Percentiles rank a stretch among this genome's conserved stretches.
These are phyloP conservation scores for Channallabes apus DNA, from an alignment of 2,797 vertebrate species.

Conservation along the genomic window DNA sequence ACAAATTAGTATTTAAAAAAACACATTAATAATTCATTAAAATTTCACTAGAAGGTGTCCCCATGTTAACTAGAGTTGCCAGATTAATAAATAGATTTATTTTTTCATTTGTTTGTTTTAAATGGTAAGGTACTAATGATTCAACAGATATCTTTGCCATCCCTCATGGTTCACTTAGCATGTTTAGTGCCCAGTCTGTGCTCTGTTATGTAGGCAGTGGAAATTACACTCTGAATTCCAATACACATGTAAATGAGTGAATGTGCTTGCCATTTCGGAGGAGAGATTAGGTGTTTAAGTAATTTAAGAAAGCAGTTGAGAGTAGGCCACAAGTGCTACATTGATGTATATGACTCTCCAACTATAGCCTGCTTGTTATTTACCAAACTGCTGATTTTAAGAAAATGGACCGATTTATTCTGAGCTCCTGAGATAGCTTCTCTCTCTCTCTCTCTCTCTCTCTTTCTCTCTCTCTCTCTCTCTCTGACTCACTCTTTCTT, in stretches of 20 bases:
- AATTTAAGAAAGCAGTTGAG: constrained; percentile 25
- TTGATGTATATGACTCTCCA: constrained; percentile 19
- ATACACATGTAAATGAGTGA: constrained; percentile 26
- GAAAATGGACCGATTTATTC: constrained; percentile 60
- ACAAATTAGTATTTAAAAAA: constrained; percentile 12
- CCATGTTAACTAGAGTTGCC: background rate
- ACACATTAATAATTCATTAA: constrained; percentile 34
- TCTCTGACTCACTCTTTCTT: background rate
- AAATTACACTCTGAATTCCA: constrained; percentile 30
- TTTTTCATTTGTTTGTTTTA: background rate
- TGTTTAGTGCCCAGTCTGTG: background rate
- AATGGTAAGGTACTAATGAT: constrained; percentile 1
- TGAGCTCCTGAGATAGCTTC: constrained; percentile 11
- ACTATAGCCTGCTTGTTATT: constrained; percentile 28
- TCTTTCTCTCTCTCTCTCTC: background rate
- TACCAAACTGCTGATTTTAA: constrained; percentile 40
- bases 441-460: background rate
- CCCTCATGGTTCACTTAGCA: constrained; percentile 18
- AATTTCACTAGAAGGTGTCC: constrained; percentile 17
- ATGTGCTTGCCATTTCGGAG: constrained; percentile 14
- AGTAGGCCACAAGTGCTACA: constrained; percentile 23
- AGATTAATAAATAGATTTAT: background rate
- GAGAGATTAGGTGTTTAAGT: constrained; percentile 30
- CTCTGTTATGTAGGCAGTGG: constrained; percentile 23
- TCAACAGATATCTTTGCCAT: constrained; percentile 26